Base-by-base conservation (phyloP, 2,797 vertebrate genomes). In the Oreonectes daqikongensis region DNA sequence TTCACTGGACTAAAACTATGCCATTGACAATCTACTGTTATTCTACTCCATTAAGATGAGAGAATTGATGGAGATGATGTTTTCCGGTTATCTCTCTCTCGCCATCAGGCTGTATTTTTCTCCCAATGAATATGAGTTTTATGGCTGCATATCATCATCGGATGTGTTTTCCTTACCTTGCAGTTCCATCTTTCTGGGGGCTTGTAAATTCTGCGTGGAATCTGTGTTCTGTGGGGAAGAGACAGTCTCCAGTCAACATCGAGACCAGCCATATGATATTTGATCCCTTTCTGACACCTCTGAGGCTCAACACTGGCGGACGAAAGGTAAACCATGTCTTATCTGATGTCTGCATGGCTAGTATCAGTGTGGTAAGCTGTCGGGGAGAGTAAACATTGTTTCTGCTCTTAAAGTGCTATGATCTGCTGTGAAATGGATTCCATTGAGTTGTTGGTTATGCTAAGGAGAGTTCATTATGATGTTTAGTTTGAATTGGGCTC, bases 201-300 rank as follows among this genome's bases (percentile, higher is more conserved):
- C 92, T 99, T 91, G 97, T 99, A 80, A 99, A 99, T 92, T 99
- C 97, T 10, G 97, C 97, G 78, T 99, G 97, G 97, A 99, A 99
- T 90, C 94, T 99, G 84, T 99, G 97, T 90, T 98, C 97, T 0
- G 96, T 98, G 74, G 97, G 97, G 69, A 99, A 99, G 90, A 93
- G 96, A 74, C 97, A 99, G 91, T 99, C 97, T 0, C 97, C 97
- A 12, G 95, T 99, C 88, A 98, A 99, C 93, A 98, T 99, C 79
- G 97, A 99, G 93, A 99, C 97, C 85, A 98, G 96, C 88, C 97
- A 98, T 92, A 99, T 99, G 97, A 99, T 99, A 90, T 99, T 99
- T 79, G 97, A 99, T 88, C 97, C 97, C 38, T 99, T 98, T 90
- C 92, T 99, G 88, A 96, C 94, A 1, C 95, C 97, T 17, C 94